Conservation (phyloP, 2,888 invertebrate species). For the Ptychoptera contaminata region DNA sequence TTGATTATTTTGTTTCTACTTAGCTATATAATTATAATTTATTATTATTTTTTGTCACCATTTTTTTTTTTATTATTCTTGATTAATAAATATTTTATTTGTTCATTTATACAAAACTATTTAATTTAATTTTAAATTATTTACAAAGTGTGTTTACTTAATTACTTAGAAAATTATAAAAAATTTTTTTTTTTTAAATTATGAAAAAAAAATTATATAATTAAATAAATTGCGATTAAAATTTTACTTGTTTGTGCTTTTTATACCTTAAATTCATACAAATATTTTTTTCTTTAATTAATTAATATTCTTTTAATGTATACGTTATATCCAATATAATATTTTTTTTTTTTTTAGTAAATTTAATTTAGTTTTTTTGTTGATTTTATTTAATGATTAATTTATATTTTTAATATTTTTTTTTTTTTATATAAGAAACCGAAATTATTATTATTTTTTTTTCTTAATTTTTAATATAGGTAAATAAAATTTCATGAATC, state of each 20-base stretch:
- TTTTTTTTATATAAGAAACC: too few species aligned
- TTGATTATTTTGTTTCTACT: not conserved
- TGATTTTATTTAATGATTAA: too few species aligned
- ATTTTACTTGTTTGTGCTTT: not conserved
- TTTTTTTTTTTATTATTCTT: too few species aligned
- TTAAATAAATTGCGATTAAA: not conserved
- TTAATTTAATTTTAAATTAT: not conserved
- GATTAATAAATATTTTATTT: too few species aligned
- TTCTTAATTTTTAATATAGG: not conserved
- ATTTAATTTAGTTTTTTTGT: not conserved
- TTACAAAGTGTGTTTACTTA: not conserved
- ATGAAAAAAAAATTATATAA: not conserved
- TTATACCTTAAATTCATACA: too few species aligned
- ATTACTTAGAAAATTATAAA: not conserved
- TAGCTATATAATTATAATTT: not conserved
- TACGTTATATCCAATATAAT: not conserved
- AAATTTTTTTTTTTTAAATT: too few species aligned
- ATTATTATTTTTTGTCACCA: not conserved
- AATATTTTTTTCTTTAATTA: not conserved
- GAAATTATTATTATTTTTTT: not conserved
- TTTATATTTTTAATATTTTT: too few species aligned
- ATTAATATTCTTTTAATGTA: not conserved
- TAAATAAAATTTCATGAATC: not conserved
- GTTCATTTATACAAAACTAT: too few species aligned
- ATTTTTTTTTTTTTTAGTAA: not conserved